Conservation (phyloP, 2,888 invertebrate species). For the Phrixothrix hirtus region DNA sequence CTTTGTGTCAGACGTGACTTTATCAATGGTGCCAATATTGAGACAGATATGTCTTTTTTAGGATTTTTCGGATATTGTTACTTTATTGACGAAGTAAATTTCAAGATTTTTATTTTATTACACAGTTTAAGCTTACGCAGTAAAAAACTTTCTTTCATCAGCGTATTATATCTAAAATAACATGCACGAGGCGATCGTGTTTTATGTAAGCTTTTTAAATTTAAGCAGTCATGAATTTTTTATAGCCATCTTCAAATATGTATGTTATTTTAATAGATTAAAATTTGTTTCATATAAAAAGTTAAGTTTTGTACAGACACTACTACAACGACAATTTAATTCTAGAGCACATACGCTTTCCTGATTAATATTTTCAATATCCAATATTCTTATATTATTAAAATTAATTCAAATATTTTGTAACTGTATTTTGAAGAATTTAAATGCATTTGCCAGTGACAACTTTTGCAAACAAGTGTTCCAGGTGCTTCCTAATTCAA, state of each 20-base stretch:
- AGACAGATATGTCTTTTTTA: conserved; percentile 28
- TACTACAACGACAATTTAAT: too few species aligned
- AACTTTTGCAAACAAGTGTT: too few species aligned
- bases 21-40: conserved; percentile 41
- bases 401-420: too few species aligned
- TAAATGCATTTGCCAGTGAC: too few species aligned
- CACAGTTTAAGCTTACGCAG: neutral
- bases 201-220: neutral
- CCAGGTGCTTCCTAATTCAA: too few species aligned
- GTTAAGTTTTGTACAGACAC: too few species aligned
- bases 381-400: too few species aligned
- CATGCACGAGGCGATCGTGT: neutral
- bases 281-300: too few species aligned
- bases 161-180: neutral
- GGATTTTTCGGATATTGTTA: conserved; percentile 26
- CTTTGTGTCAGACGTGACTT: conserved; percentile 40
- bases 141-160: neutral
- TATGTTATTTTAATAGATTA: too few species aligned
- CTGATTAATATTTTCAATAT: too few species aligned
- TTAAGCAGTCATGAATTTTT: neutral
- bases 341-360: too few species aligned
- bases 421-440: too few species aligned
- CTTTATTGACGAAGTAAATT: conserved; percentile 23
- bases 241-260: neutral
- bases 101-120: conserved; percentile 16